Evolutionary conservation across 2,888 invertebrate genomes (phyloP), one percentile per base, ranked within the genome.

Genomic region (Synergus laeviventris): DNA sequence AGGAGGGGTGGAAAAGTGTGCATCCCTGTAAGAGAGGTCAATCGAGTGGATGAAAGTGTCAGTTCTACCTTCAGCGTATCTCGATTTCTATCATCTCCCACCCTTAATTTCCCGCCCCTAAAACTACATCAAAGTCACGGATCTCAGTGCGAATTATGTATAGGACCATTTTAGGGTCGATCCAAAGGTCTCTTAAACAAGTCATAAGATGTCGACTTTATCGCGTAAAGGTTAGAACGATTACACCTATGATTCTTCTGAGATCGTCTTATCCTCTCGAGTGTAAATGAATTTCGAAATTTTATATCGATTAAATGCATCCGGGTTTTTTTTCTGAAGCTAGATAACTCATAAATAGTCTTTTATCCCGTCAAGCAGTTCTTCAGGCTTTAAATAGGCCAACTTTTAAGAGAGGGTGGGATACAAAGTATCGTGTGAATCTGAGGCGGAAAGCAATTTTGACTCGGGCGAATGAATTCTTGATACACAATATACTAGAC

Each of bases 101-200:
- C 0, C 21, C 12, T 3, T 21, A 18, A 21, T 5, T 59, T 24
- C 12, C 59, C 14, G 1, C 7, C 14, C 59, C 18, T 54, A 2
- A 54, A 59, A 59, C 24, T 75, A 74, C 73, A 78, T 78, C 81
- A 78, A 77, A 79, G 79, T 79, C 78, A 76, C 78, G 74, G 75
- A 76, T 81, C 78, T 80, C 78, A 77, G 74, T 64, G 16, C 76
- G 81, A 79, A 78, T 81, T 80, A 79, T 81, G 77, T 80, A 79
- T 79, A 76, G 31, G 79, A 79, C 80, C 80, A 77, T 79, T 77
- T 77, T 75, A 77, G 78, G 73, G 76, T 73, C 74, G 66, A 76
- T 79, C 76, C 36, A 49, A 54, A 70, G 70, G n/a, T 70, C 31
- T 49, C 70, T 70, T 49, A n/a, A 70, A 54, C 70, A 70, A 54